Evolutionary conservation across 2,797 vertebrate genomes (phyloP), one percentile per base, ranked within the genome.

Genomic region (Thunnus albacares): DNA sequence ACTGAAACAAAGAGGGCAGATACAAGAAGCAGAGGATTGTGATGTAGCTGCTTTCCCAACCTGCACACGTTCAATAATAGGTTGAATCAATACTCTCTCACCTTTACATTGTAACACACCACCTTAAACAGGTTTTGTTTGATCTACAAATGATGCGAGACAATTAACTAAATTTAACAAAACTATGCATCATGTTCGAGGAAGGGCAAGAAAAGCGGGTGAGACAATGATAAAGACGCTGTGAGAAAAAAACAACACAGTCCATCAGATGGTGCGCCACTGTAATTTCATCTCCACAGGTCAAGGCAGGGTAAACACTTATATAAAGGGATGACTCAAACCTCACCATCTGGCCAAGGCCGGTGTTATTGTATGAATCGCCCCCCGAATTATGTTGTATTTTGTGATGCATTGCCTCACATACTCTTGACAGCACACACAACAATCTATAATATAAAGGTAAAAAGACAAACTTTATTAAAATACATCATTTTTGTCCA

Each of bases 21-120:
- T 45, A 33, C 47, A 51, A 52, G 63, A 66, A 70, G 69, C 61
- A 18, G 71, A 35, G 7, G 53, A 58, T 57, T 74, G 60, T 41
- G 28, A 53, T 58, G 43, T 35, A 72, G 62, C 45, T 28, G 17
- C 62, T 76, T 63, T 81, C 58, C 45, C 47, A 70, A 66, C 68
- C 65, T 41, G 67, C 73, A 78, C 66, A 66, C 20, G 59, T 77
- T 84, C 71, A 76, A 82, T 80, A 87, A 70, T 33, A 87, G 83
- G 70, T 69, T 61, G 24, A 69, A 85, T 92, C 90, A 71, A 86
- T 90, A 79, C 77, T 57, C 61, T 56, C 63, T 75, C 75, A 74
- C 76, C 35, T 85, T 81, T 60, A 68, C 69, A 72, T 57, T 72
- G 67, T 61, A 30, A 67, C 75, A 63, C 49, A 47, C 6, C 6